Base-by-base conservation (phyloP, 1,140 invertebrate genomes). In the Anadara kagoshimensis region DNA sequence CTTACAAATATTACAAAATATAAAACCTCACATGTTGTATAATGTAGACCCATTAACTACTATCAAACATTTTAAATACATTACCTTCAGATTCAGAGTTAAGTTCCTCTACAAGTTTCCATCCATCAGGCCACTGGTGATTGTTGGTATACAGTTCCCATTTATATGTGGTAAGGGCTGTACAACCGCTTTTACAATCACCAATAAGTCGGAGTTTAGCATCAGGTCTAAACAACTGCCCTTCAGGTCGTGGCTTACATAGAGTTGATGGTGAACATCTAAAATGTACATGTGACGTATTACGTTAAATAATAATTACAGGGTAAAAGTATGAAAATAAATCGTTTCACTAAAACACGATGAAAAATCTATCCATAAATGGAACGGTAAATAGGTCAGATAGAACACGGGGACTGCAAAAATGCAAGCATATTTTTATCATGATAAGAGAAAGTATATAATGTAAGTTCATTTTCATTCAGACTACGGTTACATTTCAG, bases 151-250 rank as follows among this genome's bases (percentile, higher is more conserved):
- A 66, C n/a, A 73, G 22, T 43, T 66, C 61, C 63, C 64, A 73
- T 43, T 44, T 22, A 57, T 49, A 54, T 0, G 57, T 18, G 26
- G 29, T 41, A n/a, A 75, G 69, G 18, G 16, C 24, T 3, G 51
- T n/a, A 29, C 29, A 53, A 24, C 75, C 78, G 66, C 54, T 69
- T n/a, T 22, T 12, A 57, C 81, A 83, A 3, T 62, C 43, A 16
- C 73, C 78, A 12, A 75, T 56, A 1, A 86, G 54, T 5, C 75
- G 61, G 2, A 86, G 66, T 1, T 78, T 56, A 1, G 61, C 66
- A 2, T 78, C 75, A 20, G 76, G 63, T 14, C 76, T 69, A 5
- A 85, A 69, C 18, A 74, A 36, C 45, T 75, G 75, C 3, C 80
- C 79, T 1, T 69, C 22, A 2, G 61, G 12, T 20, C 47, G 67